phyloP scores from a whole-genome alignment of 2,888 invertebrate species.

The Pemphredon lugubris region DNA sequence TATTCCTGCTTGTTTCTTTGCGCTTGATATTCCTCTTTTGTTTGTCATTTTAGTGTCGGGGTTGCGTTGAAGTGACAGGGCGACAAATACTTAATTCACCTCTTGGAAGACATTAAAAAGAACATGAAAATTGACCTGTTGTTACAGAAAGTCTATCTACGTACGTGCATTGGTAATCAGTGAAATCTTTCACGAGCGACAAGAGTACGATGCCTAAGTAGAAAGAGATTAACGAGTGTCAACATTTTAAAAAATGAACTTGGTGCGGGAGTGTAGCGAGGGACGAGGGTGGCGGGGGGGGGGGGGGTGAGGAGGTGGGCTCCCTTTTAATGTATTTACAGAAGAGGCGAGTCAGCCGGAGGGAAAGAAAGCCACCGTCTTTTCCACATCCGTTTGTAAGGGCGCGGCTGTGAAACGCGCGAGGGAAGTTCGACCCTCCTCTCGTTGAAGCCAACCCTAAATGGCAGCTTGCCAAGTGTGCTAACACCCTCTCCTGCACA shows the following conservation, averaged over 20 bases:
- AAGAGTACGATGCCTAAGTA: too few species aligned
- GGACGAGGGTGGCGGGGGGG: too few species aligned
- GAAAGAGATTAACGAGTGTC: conserved; percentile 48
- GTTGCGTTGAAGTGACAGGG: too few species aligned
- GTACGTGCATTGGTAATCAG: too few species aligned
- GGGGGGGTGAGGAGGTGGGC: neutral
- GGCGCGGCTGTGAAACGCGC: conserved; percentile 59
- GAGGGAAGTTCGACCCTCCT: conserved; percentile 64
- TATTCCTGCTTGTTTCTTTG: too few species aligned
- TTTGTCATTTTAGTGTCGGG: too few species aligned
- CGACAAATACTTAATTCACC: too few species aligned
- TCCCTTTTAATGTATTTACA: conserved; percentile 63
- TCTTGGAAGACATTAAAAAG: too few species aligned
- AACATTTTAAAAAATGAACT: conserved; percentile 50
- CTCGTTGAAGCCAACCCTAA: conserved; percentile 69
- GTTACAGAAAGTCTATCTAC: too few species aligned
- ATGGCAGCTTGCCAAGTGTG: conserved; percentile 79
- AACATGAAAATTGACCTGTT: too few species aligned
- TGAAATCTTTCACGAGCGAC: too few species aligned
- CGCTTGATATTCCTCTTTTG: too few species aligned
- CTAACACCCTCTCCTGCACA: conserved; percentile 73
- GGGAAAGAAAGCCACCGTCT: conserved; percentile 67
- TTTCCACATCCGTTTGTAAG: conserved; percentile 68
- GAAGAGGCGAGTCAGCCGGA: conserved; percentile 45
- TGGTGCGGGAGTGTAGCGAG: conserved; percentile 4